A percentile compares a stretch with the other conserved stretches of the same genome.
Evolutionary conservation across 2,113 vertebrate genomes (phyloP).

Genomic region (Tor tambroides): DNA sequence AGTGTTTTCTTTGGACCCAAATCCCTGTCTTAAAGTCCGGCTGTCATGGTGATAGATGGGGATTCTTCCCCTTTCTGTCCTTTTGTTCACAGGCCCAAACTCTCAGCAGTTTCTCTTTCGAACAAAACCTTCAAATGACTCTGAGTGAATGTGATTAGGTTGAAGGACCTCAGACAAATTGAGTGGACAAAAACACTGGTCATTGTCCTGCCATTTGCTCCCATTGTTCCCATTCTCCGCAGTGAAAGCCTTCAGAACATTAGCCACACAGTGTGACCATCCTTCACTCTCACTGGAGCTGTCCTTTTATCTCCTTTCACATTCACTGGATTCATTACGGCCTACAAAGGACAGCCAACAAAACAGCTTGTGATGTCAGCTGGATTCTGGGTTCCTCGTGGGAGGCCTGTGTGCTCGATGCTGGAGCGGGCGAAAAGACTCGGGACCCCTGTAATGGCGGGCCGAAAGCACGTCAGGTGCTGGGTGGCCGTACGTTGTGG

Average conservation of each 20-base stretch:
- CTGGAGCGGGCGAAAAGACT: background rate
- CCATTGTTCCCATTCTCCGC: slow-evolving; percentile 51
- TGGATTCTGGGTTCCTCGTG: slow-evolving; percentile 42
- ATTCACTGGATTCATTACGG: slow-evolving; percentile 57
- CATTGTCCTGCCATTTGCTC: slow-evolving; percentile 57
- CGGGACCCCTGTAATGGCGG: slow-evolving; percentile 20
- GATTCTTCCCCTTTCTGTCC: slow-evolving; percentile 41
- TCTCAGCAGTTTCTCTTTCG: slow-evolving; percentile 53
- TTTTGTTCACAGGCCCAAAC: slow-evolving; percentile 43
- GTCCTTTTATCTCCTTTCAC: slow-evolving; percentile 52
- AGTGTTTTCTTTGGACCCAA: slow-evolving; percentile 38
- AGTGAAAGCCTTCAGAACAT: slow-evolving; percentile 53
- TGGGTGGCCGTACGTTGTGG: slow-evolving; percentile 5
- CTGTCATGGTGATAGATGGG: slow-evolving; percentile 55
- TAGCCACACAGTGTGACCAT: slow-evolving; percentile 55
- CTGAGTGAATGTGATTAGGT: slow-evolving; percentile 58
- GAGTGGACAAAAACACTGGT: slow-evolving; percentile 58
- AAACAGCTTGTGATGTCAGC: slow-evolving; percentile 56
- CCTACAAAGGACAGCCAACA: slow-evolving; percentile 54
- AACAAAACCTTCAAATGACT: slow-evolving; percentile 51
- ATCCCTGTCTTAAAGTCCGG: slow-evolving; percentile 46
- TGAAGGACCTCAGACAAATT: slow-evolving; percentile 57
- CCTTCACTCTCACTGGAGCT: slow-evolving; percentile 50
- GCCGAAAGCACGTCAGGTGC: background rate
- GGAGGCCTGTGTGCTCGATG: slow-evolving; percentile 36